Evolutionary conservation across 23 tunicate species (phyloP), one percentile per base, ranked within the genome.

Genomic region (Phallusia fumigata): DNA sequence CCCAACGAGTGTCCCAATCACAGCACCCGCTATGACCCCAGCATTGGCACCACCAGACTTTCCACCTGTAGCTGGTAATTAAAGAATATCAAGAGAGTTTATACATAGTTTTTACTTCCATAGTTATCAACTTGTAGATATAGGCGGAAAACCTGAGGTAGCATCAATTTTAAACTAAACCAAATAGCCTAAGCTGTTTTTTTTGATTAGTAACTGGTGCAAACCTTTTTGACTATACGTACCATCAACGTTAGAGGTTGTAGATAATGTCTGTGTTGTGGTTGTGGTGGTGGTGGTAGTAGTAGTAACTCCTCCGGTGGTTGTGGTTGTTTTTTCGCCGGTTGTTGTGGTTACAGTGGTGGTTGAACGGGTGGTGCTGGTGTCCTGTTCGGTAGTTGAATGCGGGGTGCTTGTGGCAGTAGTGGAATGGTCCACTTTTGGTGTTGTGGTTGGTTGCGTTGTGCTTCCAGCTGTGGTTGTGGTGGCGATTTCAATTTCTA

Each of bases 1-100:
- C 0, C 53, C 86, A 13, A 81, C 75, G 0, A 90, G 31, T 24
- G 77, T 69, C 31, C 89, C 95, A 44, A 90, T 90, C 65, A 90
- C 95, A 10, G 77, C 65, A 21, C 95, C 95, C 36, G 83, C 89
- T 31, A 90, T 81, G 15, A 83, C 77, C 26, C 95, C 95, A 65
- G 86, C 86, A 34, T 73, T 36, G 19, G 49, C 31, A 24, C 83
- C 86, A 8, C 81, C 85, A 30, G 51, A 74, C 22, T 22, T 72
- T 22, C 73, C 24, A 32, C 76, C 32, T 5, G 75, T 65, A 31
- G 33, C 33, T 40, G 47, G 47, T 10, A 40, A 40, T 5, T 40
- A 40, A 40, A 40, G 5, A 40, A 5, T 40, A 40, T 40, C 47
- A 40, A 10, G 47, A 10, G 8, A 3, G 47, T 40, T 5, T 40